phyloP scores from a whole-genome alignment of 2,888 invertebrate species.

The Pharmacophagus antenor region DNA sequence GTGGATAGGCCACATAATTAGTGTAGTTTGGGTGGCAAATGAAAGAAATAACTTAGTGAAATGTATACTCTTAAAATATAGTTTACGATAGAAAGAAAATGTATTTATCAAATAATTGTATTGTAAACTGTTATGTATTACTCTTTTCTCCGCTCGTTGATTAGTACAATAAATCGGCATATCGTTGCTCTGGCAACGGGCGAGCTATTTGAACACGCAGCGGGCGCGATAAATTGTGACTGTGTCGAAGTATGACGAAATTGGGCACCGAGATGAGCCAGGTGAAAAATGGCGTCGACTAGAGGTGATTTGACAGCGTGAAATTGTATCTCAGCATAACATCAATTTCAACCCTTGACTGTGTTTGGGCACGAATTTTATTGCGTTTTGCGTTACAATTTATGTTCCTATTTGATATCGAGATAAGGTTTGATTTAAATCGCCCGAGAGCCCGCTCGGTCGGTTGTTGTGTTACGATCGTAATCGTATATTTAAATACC shows the following conservation, averaged over 20 bases:
- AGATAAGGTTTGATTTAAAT: conserved; percentile 27
- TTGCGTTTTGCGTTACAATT: conserved; percentile 22
- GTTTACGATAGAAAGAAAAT: no score
- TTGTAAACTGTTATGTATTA: no score
- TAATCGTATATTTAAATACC: conserved; percentile 28
- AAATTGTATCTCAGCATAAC: conserved; percentile 47
- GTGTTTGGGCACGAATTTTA: conserved; percentile 27
- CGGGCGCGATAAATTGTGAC: conserved; percentile 32
- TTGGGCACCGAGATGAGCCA: conserved; percentile 43
- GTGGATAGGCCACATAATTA: no score
- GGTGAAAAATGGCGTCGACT: conserved; percentile 42
- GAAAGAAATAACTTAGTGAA: no score
- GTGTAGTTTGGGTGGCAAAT: no score
- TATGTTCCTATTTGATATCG: conserved; percentile 17
- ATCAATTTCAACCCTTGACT: conserved; percentile 26
- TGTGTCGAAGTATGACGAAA: conserved; percentile 48
- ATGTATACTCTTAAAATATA: no score
- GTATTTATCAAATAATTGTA: no score
- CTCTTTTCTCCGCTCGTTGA: no score
- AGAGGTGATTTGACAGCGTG: conserved; percentile 50
- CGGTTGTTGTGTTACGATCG: conserved; percentile 20
- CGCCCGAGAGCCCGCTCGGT: background rate
- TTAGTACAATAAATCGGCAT: background rate
- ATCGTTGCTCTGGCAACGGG: background rate
- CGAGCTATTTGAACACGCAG: conserved; percentile 14